Percentiles rank a stretch among this genome's conserved stretches.
Conservation (phyloP, 1,140 invertebrate species). For the Macrocentrus cingulum region DNA sequence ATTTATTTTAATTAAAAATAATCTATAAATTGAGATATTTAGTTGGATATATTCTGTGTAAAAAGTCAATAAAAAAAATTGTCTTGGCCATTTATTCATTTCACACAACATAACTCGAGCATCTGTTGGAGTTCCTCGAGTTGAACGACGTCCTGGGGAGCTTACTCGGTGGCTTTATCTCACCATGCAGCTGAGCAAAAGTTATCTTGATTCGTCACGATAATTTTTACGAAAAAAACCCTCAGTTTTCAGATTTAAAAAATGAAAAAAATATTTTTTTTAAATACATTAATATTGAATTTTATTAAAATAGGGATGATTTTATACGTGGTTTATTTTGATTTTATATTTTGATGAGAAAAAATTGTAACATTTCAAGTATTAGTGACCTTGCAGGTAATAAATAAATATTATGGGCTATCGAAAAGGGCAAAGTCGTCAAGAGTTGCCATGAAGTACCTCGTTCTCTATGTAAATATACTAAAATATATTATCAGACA, state of each 20-base stretch:
- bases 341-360: conserved; percentile 15
- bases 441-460: conserved; percentile 28
- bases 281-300: too few relatives aligned
- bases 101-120: conserved; percentile 50
- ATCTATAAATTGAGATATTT: too few relatives aligned
- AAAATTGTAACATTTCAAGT: conserved; percentile 35
- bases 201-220: background rate
- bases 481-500: conserved; percentile 34
- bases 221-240: background rate
- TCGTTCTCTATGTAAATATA: conserved; percentile 38
- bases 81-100: conserved; percentile 44
- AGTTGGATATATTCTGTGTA: too few relatives aligned
- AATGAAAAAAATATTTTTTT: too few relatives aligned
- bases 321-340: too few relatives aligned
- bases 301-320: too few relatives aligned
- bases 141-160: background rate
- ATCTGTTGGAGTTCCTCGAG: conserved; percentile 5
- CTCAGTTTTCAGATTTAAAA: conserved; percentile 1
- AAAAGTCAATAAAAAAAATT: too few relatives aligned
- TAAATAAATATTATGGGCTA: conserved; percentile 42
- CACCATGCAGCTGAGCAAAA: background rate
- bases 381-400: conserved; percentile 27
- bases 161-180: background rate
- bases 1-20: background rate
- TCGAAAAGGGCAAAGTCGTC: conserved; percentile 34